phyloP scores from a whole-genome alignment of 92 coral and sea anemone genomes.

The Virgularia gustaviana region DNA sequence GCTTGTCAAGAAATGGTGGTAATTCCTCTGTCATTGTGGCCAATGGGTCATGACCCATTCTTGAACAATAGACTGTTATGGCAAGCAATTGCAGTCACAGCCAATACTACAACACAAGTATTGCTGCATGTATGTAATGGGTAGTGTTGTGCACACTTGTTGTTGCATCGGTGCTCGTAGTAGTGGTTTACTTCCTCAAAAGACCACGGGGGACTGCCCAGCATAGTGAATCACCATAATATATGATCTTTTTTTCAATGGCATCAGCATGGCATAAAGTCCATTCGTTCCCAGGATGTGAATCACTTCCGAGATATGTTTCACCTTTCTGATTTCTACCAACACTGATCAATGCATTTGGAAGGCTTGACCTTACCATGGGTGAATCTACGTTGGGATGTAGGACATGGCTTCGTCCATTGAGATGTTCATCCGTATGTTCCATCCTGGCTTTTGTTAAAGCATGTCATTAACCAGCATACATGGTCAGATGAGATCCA shows the following conservation, averaged over 20 bases:
- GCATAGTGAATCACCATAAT: constrained; percentile 28
- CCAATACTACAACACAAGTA: constrained; percentile 25
- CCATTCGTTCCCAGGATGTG: constrained; percentile 29
- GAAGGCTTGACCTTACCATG: neutral
- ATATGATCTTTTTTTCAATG: neutral
- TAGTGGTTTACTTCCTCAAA: neutral
- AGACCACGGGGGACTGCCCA: constrained; percentile 13
- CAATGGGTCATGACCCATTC: neutral
- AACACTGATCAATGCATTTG: neutral
- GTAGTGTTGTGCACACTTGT: constrained; percentile 7
- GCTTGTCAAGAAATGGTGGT: neutral
- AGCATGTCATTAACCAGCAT: constrained; percentile 10
- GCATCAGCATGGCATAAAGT: constrained; percentile 12
- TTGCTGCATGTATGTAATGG: constrained; percentile 37
- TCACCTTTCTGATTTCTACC: constrained; percentile 16
- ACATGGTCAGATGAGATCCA: constrained; percentile 36
- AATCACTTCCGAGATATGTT: constrained; percentile 16
- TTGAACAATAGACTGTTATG: neutral
- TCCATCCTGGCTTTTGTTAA: constrained; percentile 18
- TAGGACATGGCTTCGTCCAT: neutral
- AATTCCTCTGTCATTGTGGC: neutral
- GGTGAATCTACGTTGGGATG: neutral
- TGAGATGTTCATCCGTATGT: constrained; percentile 1
- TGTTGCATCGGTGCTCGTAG: neutral
- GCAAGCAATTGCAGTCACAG: constrained; percentile 26